phyloP scores from a whole-genome alignment of 2,797 vertebrate species.

The Alexandromys oeconomus region DNA sequence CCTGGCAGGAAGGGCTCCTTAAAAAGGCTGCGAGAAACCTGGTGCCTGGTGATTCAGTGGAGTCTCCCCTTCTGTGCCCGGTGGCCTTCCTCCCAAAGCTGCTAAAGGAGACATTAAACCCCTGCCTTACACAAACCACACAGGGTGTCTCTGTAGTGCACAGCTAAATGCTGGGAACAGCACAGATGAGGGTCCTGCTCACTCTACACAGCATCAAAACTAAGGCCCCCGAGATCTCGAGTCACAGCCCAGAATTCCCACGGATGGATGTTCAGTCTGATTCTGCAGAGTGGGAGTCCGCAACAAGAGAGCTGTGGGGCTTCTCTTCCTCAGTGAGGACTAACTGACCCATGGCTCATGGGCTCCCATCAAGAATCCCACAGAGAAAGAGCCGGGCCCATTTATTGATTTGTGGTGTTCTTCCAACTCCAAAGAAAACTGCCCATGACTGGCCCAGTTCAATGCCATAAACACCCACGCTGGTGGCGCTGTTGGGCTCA shows the following conservation, averaged over 20 bases:
- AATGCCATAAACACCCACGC: background rate
- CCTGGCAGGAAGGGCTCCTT: background rate
- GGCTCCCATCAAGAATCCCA: background rate
- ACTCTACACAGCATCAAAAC: background rate
- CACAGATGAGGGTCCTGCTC: background rate
- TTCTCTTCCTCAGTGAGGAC: background rate
- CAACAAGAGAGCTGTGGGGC: background rate
- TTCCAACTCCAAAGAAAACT: background rate
- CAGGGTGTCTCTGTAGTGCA: background rate
- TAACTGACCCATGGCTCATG: rapidly evolving
- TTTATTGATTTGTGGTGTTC: background rate
- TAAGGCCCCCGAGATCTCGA: background rate
- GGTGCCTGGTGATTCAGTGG: background rate
- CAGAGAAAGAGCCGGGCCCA: rapidly evolving
- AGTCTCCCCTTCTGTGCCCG: background rate
- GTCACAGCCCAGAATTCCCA: background rate
- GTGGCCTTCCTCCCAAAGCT: background rate
- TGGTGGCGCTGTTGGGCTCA: background rate
- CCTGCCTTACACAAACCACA: background rate
- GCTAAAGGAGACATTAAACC: background rate
- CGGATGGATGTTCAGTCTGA: background rate
- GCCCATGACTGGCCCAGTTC: background rate
- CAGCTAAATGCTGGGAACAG: background rate
- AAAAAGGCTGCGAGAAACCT: background rate
- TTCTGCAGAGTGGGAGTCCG: background rate